These are phyloP conservation scores for Sebastes minor DNA, from an alignment of 2,797 vertebrate genomes.

Conservation along the genomic window DNA sequence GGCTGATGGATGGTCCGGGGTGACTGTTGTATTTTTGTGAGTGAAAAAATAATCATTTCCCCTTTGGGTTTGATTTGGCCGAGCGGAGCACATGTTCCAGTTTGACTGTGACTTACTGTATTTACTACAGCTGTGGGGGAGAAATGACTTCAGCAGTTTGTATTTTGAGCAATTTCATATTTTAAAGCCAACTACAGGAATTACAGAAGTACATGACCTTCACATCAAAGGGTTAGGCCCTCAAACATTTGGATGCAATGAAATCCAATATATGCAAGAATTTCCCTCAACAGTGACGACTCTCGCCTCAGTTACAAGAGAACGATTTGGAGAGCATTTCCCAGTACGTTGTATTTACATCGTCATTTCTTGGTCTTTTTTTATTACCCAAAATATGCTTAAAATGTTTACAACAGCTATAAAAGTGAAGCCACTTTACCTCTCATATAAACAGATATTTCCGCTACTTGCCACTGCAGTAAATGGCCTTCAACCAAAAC, in stretches of 20 bases:
- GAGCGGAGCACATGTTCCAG: slow-evolving; percentile 61
- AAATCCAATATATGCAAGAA: slow-evolving; percentile 15
- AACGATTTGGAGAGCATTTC: background rate
- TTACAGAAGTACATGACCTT: background rate
- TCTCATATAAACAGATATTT: slow-evolving; percentile 70
- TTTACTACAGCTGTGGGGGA: slow-evolving; percentile 70
- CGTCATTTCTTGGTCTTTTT: slow-evolving; percentile 21
- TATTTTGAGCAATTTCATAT: slow-evolving; percentile 55
- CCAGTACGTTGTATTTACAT: slow-evolving; percentile 22
- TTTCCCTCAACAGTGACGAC: slow-evolving; percentile 1
- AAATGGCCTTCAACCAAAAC: slow-evolving; percentile 32
- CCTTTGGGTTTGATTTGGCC: slow-evolving; percentile 53
- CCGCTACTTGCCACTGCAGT: slow-evolving; percentile 52
- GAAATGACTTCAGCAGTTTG: slow-evolving; percentile 64
- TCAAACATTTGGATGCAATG: slow-evolving; percentile 39
- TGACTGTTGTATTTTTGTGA: slow-evolving; percentile 40
- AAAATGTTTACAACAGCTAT: slow-evolving; percentile 67
- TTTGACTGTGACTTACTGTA: slow-evolving; percentile 61
- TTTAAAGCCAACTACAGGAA: slow-evolving; percentile 33
- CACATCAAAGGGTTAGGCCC: slow-evolving; percentile 21
- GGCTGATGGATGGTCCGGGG: slow-evolving; percentile 21
- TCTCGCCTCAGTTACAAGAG: slow-evolving; percentile 1
- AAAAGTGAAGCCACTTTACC: slow-evolving; percentile 52
- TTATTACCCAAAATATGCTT: slow-evolving; percentile 34
- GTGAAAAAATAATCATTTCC: slow-evolving; percentile 23